A percentile compares a stretch with the other conserved stretches of the same genome.
Conservation (phyloP, 2,113 vertebrate genomes). For the Pseudopipra pipra region DNA sequence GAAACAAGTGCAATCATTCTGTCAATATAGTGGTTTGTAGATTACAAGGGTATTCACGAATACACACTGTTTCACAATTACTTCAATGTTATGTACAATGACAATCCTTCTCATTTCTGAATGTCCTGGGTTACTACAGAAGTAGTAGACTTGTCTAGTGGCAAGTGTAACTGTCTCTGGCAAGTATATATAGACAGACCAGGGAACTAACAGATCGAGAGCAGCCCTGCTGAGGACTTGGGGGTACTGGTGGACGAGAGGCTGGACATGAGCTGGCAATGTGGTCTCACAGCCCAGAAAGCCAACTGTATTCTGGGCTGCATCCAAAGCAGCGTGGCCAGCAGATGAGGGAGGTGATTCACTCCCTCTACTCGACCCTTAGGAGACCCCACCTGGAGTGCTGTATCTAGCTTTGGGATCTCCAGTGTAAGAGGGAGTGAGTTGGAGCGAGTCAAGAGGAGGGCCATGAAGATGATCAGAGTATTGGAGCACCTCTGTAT, state of each 20-base stretch:
- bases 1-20: neutral
- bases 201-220: accelerated
- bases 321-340: neutral
- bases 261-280: neutral
- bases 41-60: neutral
- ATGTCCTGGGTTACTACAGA: neutral
- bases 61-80: neutral
- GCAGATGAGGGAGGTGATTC: neutral
- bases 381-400: accelerated
- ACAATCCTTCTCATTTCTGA: neutral
- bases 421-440: neutral
- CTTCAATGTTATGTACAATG: neutral
- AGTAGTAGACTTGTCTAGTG: neutral
- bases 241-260: accelerated
- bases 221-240: neutral
- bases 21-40: neutral
- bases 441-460: neutral
- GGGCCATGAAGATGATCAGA: neutral
- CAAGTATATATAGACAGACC: neutral
- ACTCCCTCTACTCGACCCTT: neutral
- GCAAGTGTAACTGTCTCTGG: neutral
- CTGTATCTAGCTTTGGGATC: neutral
- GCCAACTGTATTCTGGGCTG: neutral
- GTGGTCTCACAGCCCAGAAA: neutral
- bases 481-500: neutral